Evolutionary conservation across 2,797 vertebrate species (phyloP), one percentile per base, ranked within the genome.

Genomic region (Odontamblyopus lacepedii): DNA sequence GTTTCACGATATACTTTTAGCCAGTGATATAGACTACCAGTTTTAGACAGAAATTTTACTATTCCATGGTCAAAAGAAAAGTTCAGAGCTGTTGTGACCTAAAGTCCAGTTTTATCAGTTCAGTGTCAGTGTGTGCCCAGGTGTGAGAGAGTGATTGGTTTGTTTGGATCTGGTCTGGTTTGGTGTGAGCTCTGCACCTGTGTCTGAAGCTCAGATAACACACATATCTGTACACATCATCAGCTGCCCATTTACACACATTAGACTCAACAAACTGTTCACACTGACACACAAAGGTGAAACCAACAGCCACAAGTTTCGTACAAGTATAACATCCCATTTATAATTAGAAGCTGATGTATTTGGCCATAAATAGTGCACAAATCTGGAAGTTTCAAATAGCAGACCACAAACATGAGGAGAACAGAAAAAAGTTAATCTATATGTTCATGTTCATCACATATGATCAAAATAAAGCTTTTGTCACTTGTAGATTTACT

Each of bases 201-300:
- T 44, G 26, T 61, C 50, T 3, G 30, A 3, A 32, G 62, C 70
- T 87, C 12, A 72, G 86, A 87, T 80, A 84, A 68, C 85, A 83
- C 75, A 86, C 82, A 87, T 88, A 79, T 82, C 85, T 87, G 74
- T 76, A 90, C 87, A 91, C 87, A 88, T 90, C 80, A 79, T 91
- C 86, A 88, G 86, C 29, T 70, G 88, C 84, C 85, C 79, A 81
- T 90, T 89, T 85, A 81, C 75, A 84, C 80, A 81, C 73, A 90
- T 88, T 86, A 87, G 69, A 53, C 55, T 76, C 30, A 29, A 53
- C 70, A 48, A 66, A 63, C 63, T 29, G 61, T 51, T 12, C 55
- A 35, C 38, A 32, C 5, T 12, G 64, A 35, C 67, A 60, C 32
- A 60, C 32, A 51, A 0, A n/a, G 16, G 8, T 7, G 5, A 51